Conservation (phyloP, 1,140 invertebrate species). For the Helicoverpa zea region DNA sequence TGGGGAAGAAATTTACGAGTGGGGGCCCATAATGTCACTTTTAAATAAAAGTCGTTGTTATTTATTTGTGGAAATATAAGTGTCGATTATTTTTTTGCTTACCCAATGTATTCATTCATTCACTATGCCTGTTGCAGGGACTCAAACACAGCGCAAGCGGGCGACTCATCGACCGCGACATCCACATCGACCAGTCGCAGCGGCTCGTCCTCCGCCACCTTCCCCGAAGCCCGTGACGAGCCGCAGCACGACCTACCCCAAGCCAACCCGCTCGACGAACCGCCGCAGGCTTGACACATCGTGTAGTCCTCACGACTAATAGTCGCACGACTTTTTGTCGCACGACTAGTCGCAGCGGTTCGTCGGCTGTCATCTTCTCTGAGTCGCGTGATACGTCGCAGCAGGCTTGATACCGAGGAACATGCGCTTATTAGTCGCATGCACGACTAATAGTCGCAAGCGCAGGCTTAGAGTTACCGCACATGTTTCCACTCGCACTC, state of each 20-base stretch:
- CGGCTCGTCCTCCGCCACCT: constrained; percentile 61
- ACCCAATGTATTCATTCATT: too few relatives aligned
- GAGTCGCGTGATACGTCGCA: neutral
- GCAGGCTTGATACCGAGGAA: neutral
- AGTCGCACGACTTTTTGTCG: neutral
- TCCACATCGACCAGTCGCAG: constrained; percentile 59
- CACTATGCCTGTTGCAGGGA: constrained; percentile 60
- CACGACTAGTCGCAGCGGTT: neutral
- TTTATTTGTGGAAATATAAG: too few relatives aligned
- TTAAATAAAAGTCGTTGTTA: too few relatives aligned
- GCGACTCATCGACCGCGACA: constrained; percentile 56
- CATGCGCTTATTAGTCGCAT: too few relatives aligned
- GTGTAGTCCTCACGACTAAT: constrained; percentile 9
- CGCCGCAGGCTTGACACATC: constrained; percentile 81
- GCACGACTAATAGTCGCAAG: too few relatives aligned
- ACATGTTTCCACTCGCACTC: too few relatives aligned
- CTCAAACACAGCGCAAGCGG: constrained; percentile 55
- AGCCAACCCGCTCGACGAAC: constrained; percentile 81
- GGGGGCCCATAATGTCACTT: too few relatives aligned
- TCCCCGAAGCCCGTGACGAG: constrained; percentile 55
- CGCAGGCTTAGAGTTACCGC: too few relatives aligned
- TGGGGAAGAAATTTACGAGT: too few relatives aligned
- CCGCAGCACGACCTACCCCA: constrained; percentile 65
- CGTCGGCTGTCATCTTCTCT: neutral
- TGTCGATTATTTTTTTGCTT: too few relatives aligned